Evolutionary conservation across 1,140 invertebrate genomes (phyloP), one percentile per base, ranked within the genome.

Genomic region (Lysiphlebus fabarum): DNA sequence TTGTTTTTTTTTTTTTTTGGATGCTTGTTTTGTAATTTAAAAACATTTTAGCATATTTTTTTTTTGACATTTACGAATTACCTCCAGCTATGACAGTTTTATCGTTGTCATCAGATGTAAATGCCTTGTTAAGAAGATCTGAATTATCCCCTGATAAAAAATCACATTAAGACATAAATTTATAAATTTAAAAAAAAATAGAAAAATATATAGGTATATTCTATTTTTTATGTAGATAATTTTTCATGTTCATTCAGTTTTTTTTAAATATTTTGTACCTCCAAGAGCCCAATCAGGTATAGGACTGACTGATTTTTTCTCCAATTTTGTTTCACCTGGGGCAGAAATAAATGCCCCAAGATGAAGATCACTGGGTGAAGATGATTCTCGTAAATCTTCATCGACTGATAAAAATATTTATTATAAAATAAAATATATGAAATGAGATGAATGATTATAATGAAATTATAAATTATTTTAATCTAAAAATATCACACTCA

Each of bases 241-340:
- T 37, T 53, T 55, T 7, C 43, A 8, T 6, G 43, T 43, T 43
- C 6, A 6, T 55, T 4, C 36, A 33, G 11, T 34, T 41, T 37
- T 50, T 51, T 62, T 63, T 50, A 38, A 57, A 33, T 56, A 53
- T 61, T 17, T 10, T 69, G 64, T 72, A 76, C 69, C 82, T 83
- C 82, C 82, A 81, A 82, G 73, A 61, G 81, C 81, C 82, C 82
- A 83, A 70, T 82, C 83, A 33, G 82, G 82, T 56, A 83, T 70
- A 42, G 82, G 82, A 70, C 82, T 83, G 66, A 82, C 66, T 42
- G 80, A 69, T 53, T 79, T 74, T 53, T 73, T 72, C 56, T 74
- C 70, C 47, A 65, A 51, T 70, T 74, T 74, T 69, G 64, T 64
- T 59, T 71, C 70, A 53, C 69, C 72, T 58, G 73, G 61, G 57